These are phyloP conservation scores for Ophthalmolycus amberensis DNA, from an alignment of 2,113 vertebrate species.

Conservation along the genomic window DNA sequence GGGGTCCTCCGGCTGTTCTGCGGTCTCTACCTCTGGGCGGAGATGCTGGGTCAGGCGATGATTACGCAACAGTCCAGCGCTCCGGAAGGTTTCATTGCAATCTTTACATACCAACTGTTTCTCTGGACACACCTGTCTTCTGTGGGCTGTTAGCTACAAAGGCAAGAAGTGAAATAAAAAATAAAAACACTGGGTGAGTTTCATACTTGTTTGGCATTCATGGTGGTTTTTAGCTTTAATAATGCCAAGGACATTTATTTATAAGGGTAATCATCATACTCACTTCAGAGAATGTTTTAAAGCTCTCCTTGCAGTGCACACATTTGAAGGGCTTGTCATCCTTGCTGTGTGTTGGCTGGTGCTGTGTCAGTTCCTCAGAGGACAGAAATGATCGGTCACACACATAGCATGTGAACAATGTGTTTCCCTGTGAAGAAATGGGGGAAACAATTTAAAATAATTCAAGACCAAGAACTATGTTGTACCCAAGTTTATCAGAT, in stretches of 20 bases:
- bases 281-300: slow-evolving; percentile 85
- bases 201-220: not conserved
- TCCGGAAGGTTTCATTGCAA: slow-evolving; percentile 82
- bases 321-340: slow-evolving; percentile 88
- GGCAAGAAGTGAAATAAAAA: not conserved
- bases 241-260: no score
- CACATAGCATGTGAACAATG: slow-evolving; percentile 87
- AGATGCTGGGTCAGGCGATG: slow-evolving; percentile 82
- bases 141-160: slow-evolving; percentile 80
- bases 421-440: slow-evolving; percentile 78
- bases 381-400: slow-evolving; percentile 84
- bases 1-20: slow-evolving; percentile 74
- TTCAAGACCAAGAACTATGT: not conserved
- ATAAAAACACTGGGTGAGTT: not conserved
- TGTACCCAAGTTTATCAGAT: not conserved
- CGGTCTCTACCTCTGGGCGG: slow-evolving; percentile 67
- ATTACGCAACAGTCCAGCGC: slow-evolving; percentile 79
- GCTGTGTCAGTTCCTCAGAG: slow-evolving; percentile 84
- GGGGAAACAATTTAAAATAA: not conserved
- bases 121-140: slow-evolving; percentile 84
- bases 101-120: slow-evolving; percentile 83
- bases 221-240: not conserved
- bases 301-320: slow-evolving; percentile 83
- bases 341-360: slow-evolving; percentile 86
- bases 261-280: slow-evolving; percentile 3